Conservation (phyloP, 2,888 invertebrate species). For the Cephalotes varians region DNA sequence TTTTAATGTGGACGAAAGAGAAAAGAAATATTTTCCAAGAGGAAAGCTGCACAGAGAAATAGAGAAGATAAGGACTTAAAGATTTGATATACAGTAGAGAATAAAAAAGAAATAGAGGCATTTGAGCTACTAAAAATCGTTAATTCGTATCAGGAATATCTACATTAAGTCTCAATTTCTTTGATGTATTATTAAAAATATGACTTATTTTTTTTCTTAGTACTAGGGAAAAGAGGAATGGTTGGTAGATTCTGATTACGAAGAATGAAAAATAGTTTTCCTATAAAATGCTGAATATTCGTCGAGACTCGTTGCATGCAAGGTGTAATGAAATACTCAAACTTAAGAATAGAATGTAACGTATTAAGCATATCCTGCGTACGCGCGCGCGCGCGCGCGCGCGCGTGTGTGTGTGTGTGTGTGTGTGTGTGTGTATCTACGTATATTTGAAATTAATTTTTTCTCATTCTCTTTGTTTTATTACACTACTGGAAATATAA, state of each 20-base stretch:
- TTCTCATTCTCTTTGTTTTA: too few relatives aligned
- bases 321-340: neutral
- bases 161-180: neutral
- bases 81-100: neutral
- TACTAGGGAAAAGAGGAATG: conserved; percentile 27
- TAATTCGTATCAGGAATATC: neutral
- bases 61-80: neutral
- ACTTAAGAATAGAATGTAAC: conserved; percentile 6
- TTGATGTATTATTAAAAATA: conserved; percentile 29
- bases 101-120: neutral
- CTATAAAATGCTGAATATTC: neutral
- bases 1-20: neutral
- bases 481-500: conserved; percentile 30
- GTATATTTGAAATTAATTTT: neutral
- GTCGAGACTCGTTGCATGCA: neutral
- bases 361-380: conserved; percentile 13
- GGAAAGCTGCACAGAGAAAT: neutral
- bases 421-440: neutral
- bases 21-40: neutral
- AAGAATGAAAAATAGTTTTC: neutral
- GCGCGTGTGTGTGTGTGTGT: neutral
- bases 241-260: neutral
- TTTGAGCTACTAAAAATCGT: conserved; percentile 13
- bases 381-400: too few relatives aligned
- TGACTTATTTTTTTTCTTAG: neutral